These are phyloP conservation scores for Darevskia nairensis DNA, from an alignment of 2,797 vertebrate genomes.

Conservation along the genomic window DNA sequence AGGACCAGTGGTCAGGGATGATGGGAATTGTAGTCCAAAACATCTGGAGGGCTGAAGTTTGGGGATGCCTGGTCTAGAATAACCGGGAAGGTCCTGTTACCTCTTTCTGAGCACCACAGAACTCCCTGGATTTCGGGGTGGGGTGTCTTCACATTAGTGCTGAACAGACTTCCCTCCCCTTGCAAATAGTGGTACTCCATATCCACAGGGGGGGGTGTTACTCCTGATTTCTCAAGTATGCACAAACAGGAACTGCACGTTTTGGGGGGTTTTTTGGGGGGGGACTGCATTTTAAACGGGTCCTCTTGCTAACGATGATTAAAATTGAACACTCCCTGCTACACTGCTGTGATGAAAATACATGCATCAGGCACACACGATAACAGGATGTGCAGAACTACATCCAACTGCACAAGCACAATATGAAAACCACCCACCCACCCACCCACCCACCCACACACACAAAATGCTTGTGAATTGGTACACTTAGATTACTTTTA, in stretches of 20 bases:
- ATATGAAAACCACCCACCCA: too few species aligned
- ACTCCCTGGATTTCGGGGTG: background rate
- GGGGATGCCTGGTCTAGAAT: background rate
- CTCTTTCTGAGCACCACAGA: background rate
- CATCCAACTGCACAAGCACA: too few species aligned
- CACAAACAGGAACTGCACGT: background rate
- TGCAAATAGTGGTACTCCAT: background rate
- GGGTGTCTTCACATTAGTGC: background rate
- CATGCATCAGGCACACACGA: background rate
- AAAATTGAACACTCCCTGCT: background rate
- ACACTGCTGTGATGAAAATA: background rate
- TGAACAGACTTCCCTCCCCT: background rate
- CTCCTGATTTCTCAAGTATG: background rate
- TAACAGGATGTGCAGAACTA: too few species aligned
- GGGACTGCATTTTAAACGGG: background rate
- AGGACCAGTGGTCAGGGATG: too few species aligned
- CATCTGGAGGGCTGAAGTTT: too few species aligned
- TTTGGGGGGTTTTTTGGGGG: too few species aligned
- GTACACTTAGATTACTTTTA: background rate
- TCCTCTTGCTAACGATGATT: background rate
- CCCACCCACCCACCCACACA: rapidly evolving
- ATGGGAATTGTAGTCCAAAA: too few species aligned
- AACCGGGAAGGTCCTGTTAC: background rate
- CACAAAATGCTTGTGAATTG: background rate
- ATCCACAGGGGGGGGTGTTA: background rate